Evolutionary conservation across 92 coral and sea anemone species (phyloP), one percentile per base, ranked within the genome.

Genomic region (Phenganax marumi): DNA sequence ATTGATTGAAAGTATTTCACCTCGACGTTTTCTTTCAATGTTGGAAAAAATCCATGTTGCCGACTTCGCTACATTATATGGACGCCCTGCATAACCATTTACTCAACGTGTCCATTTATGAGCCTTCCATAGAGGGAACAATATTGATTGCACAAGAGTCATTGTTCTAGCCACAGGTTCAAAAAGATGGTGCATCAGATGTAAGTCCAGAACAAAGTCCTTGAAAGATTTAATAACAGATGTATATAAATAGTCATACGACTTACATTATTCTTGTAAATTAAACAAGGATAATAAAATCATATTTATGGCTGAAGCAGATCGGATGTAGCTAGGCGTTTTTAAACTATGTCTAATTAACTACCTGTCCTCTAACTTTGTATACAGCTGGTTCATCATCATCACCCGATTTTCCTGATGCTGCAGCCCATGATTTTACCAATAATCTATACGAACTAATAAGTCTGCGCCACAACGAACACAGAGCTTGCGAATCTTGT

Each of bases 401-500:
- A 66, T 66, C 72, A 7, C 50, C 72, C 72, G 17, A 23, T 39
- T 23, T 39, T 66, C 46, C 72, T 66, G 72, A 66, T 66, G 72
- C 43, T 23, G 12, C 50, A 66, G 16, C 50, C 13, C 43, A 23
- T 23, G 72, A 24, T 66, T 66, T 43, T 23, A 66, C 72, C 43
- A 66, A 66, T 43, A 66, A 66, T 39, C 50, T 66, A 39, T 66
- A 66, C 9, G 72, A 3, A 66, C 50, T 39, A 10, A 39, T 43
- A 23, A 66, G 72, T 66, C 72, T 66, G 43, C 50, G 18, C 72
- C 72, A 66, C 72, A 6, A 73, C 79, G 62, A 50, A 39, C 58
- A 62, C 79, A 18, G 79, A 73, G 62, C 79, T 73, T 18, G 79
- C 79, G 46, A 73, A 73, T 73, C 79, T 11, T 73, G 79, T 73